These are phyloP conservation scores for Plusia festucae DNA, from an alignment of 2,888 invertebrate genomes.

Conservation along the genomic window DNA sequence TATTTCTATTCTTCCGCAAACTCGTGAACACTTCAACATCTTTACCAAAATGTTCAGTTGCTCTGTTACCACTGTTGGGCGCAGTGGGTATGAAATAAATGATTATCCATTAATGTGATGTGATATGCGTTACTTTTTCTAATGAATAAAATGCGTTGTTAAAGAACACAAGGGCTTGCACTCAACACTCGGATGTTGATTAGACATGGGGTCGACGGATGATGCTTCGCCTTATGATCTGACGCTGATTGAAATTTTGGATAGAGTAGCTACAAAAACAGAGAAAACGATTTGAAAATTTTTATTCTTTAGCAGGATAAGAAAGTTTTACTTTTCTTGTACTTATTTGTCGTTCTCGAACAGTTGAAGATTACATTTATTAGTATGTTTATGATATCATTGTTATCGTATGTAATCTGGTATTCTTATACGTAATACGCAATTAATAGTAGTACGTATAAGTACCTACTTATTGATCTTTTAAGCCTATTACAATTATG, in stretches of 20 bases:
- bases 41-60: no score
- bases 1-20: not conserved
- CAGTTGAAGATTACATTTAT: not conserved
- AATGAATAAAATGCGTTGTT: slow-evolving; percentile 45
- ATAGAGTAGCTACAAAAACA: slow-evolving; percentile 62
- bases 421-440: not conserved
- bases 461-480: not conserved
- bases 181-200: slow-evolving; percentile 64
- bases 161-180: slow-evolving; percentile 44
- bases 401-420: not conserved
- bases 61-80: not conserved
- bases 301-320: no score
- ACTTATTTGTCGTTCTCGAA: not conserved
- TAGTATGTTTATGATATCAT: not conserved
- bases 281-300: slow-evolving; percentile 22
- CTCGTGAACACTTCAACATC: no score
- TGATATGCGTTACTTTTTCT: slow-evolving; percentile 38
- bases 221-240: slow-evolving; percentile 70
- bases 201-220: slow-evolving; percentile 72
- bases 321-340: no score
- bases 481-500: not conserved
- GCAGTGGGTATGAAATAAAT: slow-evolving; percentile 9
- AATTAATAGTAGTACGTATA: not conserved
- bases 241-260: slow-evolving; percentile 73
- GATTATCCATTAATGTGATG: slow-evolving; percentile 22